phyloP scores from a whole-genome alignment of 2,888 invertebrate genomes.

The Morpho deidamia region DNA sequence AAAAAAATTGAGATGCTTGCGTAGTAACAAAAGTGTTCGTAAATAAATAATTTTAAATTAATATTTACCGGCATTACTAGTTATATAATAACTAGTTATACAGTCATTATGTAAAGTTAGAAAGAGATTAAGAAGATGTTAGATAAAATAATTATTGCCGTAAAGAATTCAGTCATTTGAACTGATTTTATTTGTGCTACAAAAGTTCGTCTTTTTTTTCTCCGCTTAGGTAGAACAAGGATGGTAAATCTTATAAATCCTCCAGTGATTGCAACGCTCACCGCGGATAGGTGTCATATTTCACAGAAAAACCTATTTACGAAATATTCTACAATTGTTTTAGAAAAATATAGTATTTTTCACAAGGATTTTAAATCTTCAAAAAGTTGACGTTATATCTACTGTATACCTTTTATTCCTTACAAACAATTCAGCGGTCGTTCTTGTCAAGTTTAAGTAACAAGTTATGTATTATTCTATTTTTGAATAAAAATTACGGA shows the following conservation, averaged over 20 bases:
- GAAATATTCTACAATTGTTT: slow-evolving; percentile 60
- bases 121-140: too few relatives aligned
- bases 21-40: too few relatives aligned
- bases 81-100: too few relatives aligned
- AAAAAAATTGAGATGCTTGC: too few relatives aligned
- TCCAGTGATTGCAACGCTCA: slow-evolving; percentile 71
- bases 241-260: slow-evolving; percentile 58
- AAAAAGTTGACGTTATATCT: too few relatives aligned
- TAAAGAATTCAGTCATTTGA: too few relatives aligned
- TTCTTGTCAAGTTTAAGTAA: slow-evolving; percentile 15
- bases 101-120: too few relatives aligned
- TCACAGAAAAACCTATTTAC: slow-evolving; percentile 59
- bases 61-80: too few relatives aligned
- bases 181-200: neutral
- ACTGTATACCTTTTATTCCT: neutral
- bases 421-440: slow-evolving; percentile 2
- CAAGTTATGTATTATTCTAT: slow-evolving; percentile 22
- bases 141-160: too few relatives aligned
- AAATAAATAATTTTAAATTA: too few relatives aligned
- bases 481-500: slow-evolving; percentile 25
- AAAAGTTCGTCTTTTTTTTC: neutral
- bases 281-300: slow-evolving; percentile 67
- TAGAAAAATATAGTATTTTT: slow-evolving; percentile 7
- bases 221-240: slow-evolving; percentile 12
- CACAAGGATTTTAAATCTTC: too few relatives aligned